Conservation (phyloP, 2,113 vertebrate species). For the Dinomys branickii region DNA sequence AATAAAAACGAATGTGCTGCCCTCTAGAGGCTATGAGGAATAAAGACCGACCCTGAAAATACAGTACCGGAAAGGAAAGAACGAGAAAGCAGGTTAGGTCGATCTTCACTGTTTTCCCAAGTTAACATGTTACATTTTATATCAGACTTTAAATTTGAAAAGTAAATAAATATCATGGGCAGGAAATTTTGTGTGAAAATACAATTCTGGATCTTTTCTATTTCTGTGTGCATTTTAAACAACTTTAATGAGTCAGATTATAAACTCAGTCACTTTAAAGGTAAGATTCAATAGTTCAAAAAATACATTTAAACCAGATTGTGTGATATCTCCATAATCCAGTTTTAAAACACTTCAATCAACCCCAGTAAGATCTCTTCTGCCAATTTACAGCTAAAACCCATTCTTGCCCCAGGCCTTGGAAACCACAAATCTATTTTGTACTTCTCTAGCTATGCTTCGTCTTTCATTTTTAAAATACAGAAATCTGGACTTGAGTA, state of each 20-base stretch:
- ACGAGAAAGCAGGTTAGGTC: not conserved
- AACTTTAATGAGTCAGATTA: not conserved
- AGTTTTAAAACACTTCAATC: constrained; percentile 7
- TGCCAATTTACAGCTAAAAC: not conserved
- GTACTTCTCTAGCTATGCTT: not conserved
- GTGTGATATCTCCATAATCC: not conserved
- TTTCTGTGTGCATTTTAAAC: constrained; percentile 35
- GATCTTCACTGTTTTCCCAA: not conserved
- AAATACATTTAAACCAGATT: not conserved
- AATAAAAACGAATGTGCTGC: constrained; percentile 39
- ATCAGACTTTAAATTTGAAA: not conserved
- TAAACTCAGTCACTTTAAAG: not conserved
- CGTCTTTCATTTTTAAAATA: constrained; percentile 48
- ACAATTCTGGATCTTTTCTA: not conserved
- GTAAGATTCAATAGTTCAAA: not conserved
- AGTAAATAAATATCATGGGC: not conserved
- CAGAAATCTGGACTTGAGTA: not conserved
- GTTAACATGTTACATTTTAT: not conserved
- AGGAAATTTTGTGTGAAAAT: constrained; percentile 42
- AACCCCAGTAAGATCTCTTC: not conserved
- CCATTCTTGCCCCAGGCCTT: not conserved
- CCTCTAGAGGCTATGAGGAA: constrained; percentile 66
- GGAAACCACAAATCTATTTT: not conserved
- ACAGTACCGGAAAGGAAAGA: not conserved
- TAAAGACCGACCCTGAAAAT: constrained; percentile 29